A percentile compares a stretch with the other conserved stretches of the same genome.
Conservation (phyloP, 2,888 invertebrate species). For the Drosophila greeni region DNA sequence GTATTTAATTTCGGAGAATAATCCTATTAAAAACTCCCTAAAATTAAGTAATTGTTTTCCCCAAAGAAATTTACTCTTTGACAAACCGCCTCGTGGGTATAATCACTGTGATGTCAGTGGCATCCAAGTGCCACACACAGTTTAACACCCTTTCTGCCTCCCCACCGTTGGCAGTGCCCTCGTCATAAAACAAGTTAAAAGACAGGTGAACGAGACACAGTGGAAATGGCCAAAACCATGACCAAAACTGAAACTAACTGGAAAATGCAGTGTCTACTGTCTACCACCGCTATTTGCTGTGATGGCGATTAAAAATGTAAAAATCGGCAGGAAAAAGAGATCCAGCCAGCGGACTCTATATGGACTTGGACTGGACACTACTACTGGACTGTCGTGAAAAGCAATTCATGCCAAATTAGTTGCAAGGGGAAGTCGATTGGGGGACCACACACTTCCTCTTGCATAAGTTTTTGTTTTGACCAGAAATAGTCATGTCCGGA, state of each 20-base stretch:
- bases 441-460: slow-evolving; percentile 22
- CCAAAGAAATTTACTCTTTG: background rate
- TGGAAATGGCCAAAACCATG: slow-evolving; percentile 28
- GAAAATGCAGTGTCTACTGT: slow-evolving; percentile 5
- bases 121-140: slow-evolving; percentile 24
- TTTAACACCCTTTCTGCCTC: slow-evolving; percentile 13
- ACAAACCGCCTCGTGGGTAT: background rate
- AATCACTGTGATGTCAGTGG: slow-evolving; percentile 17
- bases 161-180: slow-evolving; percentile 2
- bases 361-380: slow-evolving; percentile 1
- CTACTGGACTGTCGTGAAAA: slow-evolving; percentile 8
- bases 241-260: slow-evolving; percentile 25
- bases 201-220: slow-evolving; percentile 37
- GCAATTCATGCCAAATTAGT: slow-evolving; percentile 20
- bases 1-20: background rate
- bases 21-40: too few relatives aligned
- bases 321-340: slow-evolving; percentile 27
- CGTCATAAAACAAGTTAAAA: slow-evolving; percentile 54
- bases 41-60: background rate
- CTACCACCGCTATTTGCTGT: slow-evolving; percentile 21
- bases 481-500: slow-evolving; percentile 9
- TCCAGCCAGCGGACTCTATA: slow-evolving; percentile 10
- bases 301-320: slow-evolving; percentile 16
- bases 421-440: slow-evolving; percentile 18
- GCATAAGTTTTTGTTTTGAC: slow-evolving; percentile 14